Evolutionary conservation across 2,113 vertebrate species (phyloP).

Genomic region (Ailuropoda melanoleuca): DNA sequence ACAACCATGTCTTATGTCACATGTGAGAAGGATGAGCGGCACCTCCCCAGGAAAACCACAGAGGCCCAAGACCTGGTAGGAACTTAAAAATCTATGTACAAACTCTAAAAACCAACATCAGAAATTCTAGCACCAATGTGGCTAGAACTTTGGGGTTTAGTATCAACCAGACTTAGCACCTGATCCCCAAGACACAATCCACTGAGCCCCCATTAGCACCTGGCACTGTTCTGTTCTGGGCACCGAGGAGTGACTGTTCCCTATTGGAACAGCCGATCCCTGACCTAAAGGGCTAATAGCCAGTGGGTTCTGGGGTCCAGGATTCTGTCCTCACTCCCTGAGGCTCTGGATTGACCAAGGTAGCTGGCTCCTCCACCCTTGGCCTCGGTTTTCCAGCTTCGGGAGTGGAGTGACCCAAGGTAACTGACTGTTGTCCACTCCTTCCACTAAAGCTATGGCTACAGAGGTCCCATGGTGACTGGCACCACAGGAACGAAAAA

Average conservation of each 20-base stretch:
- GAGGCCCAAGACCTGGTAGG: neutral
- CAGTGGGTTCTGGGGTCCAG: neutral
- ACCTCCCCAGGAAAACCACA: neutral
- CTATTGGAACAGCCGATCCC: neutral
- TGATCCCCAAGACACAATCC: neutral
- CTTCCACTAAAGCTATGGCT: neutral
- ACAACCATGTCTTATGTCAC: neutral
- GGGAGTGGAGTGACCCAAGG: accelerated
- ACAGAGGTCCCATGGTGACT: neutral
- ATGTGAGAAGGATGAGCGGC: no score
- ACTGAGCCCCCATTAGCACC: accelerated
- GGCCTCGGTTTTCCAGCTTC: neutral
- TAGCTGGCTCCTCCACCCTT: neutral
- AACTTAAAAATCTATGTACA: neutral
- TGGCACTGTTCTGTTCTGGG: neutral
- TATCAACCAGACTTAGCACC: neutral
- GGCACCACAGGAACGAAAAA: neutral
- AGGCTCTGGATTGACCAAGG: neutral
- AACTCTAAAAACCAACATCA: neutral
- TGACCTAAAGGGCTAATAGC: neutral
- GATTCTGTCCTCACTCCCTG: neutral
- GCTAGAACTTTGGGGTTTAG: neutral
- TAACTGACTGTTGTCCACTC: neutral
- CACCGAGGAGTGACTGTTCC: no score
- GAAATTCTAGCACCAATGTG: neutral